Percentiles rank a stretch among this genome's conserved stretches.
Evolutionary conservation across 2,113 vertebrate genomes (phyloP).

Genomic region (Ailurus styani): DNA sequence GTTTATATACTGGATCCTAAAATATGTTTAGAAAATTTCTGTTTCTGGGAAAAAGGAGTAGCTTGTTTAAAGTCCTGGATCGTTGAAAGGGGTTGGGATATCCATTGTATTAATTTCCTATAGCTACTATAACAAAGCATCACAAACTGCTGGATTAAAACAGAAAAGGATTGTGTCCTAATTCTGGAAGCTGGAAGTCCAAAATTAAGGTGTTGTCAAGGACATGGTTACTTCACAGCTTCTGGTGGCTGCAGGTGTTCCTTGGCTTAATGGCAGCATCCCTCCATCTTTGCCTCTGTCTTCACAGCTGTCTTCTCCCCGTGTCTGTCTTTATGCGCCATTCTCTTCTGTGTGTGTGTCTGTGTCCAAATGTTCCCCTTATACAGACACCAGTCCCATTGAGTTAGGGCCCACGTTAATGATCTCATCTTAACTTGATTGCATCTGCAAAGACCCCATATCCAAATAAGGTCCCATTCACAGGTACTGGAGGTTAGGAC

Average conservation of each 20-base stretch:
- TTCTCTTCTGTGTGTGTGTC: not conserved
- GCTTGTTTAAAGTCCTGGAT: not conserved
- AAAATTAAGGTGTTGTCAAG: not conserved
- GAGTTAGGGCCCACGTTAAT: not conserved
- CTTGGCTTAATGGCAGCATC: accelerated
- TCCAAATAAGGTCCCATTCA: not conserved
- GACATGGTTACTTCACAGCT: not conserved
- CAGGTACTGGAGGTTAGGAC: not conserved
- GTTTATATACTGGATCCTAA: not conserved
- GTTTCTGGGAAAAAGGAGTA: not conserved
- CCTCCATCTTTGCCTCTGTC: not conserved
- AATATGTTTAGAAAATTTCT: not conserved
- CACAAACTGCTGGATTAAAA: not conserved
- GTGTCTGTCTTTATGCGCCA: not conserved
- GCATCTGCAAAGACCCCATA: not conserved
- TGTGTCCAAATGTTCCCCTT: not conserved
- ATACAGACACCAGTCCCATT: not conserved
- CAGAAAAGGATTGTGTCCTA: not conserved
- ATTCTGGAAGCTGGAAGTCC: not conserved
- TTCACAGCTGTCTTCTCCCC: not conserved
- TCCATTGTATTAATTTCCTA: not conserved
- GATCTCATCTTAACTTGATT: not conserved
- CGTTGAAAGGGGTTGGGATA: not conserved
- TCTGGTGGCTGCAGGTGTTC: accelerated
- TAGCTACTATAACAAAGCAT: not conserved